Conservation (phyloP, 2,888 invertebrate species). For the Furcula furcula region DNA sequence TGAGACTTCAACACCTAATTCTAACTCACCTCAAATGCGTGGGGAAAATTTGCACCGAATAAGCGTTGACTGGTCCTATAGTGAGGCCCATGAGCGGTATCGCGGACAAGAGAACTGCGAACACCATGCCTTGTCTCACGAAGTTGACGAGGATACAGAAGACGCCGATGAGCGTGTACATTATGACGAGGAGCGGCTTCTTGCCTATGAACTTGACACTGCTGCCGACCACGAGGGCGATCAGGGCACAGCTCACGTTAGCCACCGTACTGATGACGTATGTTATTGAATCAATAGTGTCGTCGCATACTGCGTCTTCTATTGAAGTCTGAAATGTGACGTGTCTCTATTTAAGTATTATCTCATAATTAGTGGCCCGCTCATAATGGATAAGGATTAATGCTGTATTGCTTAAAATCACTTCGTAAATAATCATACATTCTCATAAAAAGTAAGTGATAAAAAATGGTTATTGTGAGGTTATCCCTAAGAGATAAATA, state of each 20-base stretch:
- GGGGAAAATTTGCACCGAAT: conserved; percentile 69
- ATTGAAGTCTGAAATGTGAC: conserved; percentile 40
- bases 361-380: no score
- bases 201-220: conserved; percentile 65
- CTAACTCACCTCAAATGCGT: conserved; percentile 63
- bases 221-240: conserved; percentile 54
- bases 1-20: conserved; percentile 2
- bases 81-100: conserved; percentile 56
- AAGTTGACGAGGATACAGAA: conserved; percentile 62
- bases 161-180: conserved; percentile 51
- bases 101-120: conserved; percentile 60
- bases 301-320: conserved; percentile 45
- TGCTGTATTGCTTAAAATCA: no score
- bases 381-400: no score
- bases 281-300: conserved; percentile 58
- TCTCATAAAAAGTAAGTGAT: no score
- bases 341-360: no score
- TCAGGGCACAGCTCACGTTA: conserved; percentile 49
- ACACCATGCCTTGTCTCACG: conserved; percentile 55
- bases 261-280: conserved; percentile 60
- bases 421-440: no score
- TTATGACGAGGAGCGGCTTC: conserved; percentile 51
- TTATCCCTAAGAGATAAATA: no score
- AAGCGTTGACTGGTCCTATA: conserved; percentile 72
- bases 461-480: no score